Base-by-base conservation (phyloP, 2,113 vertebrate species). In the Pomatostomus ruficeps region DNA sequence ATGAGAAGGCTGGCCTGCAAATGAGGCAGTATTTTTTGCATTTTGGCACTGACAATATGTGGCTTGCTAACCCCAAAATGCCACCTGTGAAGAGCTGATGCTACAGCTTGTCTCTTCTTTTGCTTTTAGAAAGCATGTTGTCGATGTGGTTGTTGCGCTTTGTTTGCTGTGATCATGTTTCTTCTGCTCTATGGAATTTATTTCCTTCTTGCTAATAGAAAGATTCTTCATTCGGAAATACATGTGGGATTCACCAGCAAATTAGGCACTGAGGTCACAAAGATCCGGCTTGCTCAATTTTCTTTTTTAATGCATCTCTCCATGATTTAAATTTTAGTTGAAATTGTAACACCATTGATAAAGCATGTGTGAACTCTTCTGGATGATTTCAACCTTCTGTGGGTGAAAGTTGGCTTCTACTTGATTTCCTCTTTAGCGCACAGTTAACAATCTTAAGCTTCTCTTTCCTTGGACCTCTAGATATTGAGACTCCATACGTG, bases 221-320 rank as follows among this genome's bases (percentile, higher is more conserved):
- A 70, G 33, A 46, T 43, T 70, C 4, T 73, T 86, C 52, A 78
- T 92, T 91, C 36, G 78, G 70, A 91, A 87, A n/a, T 63, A 19
- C 10, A 15, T 25, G 18, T 48, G 38, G 61, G 23, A 75, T 89
- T 92, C 57, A 75, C 16, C 15, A 81, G 55, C 31, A 75, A 51
- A 78, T 59, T 20, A 45, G 72, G 23, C 20, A 61, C 48, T 67
- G 42, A 89, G 72, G 58, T 48, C 54, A 76, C 42, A 78, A 91
- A 29, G 16, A 82, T 83, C 25, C 76, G 38, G 4, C 70, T 78
- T 90, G 51, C 40, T 88, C 68, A 2, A 5, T 81, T 85, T 86
- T 77, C 26, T 71, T 71, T 48, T 48, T 68, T 66, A 65, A 52
- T 26, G n/a, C 61, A 68, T 78, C 35, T 35, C 28, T 89, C 55